Base-by-base conservation (phyloP, 2,113 vertebrate genomes). In the Cyphotilapia sp. region DNA sequence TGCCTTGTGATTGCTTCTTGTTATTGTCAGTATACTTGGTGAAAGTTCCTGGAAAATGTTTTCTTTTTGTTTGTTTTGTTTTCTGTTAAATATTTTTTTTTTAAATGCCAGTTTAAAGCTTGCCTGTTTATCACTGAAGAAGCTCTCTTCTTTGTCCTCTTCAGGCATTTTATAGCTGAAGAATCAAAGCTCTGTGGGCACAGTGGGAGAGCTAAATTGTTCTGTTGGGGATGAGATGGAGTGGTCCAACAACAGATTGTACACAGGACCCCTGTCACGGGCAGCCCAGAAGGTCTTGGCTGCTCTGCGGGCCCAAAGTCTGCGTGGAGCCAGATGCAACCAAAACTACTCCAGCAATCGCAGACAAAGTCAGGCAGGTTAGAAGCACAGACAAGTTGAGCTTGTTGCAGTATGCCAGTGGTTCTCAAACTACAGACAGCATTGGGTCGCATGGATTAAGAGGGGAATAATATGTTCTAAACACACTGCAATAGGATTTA, bases 221-320 rank as follows among this genome's bases (percentile, higher is more conserved):
- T 57, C 22, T 69, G 80, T 71, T 81, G 91, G 82, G 80, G 7
- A 63, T 24, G 85, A 94, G 85, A 98, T 98, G 98, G 97, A 98
- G 76, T 47, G 19, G 61, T 85, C 90, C 19, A 53, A 69, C 84
- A 87, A 91, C 86, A 94, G 94, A 31, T 82, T 94, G 95, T 96
- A 93, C 94, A 76, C 92, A 53, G 93, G 89, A n/a, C 96, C 96
- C 7, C 96, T 98, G n/a, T 99, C 98, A 92, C 89, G 54, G 89
- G 89, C 81, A 2, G 98, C 97, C 40, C 97, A 97, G 95, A 98
- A 91, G 94, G 95, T 99, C 94, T 92, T 99, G 96, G 92, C 95
- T 93, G 98, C 96, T 88, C 94, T 99, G 54, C 96, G 91, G 56
- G 93, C 88, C 53, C 94, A 96, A 90, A 92, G 90, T 90, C 78